Percentiles rank a stretch among this genome's conserved stretches.
phyloP scores from a whole-genome alignment of 1,140 invertebrate species.

The Lamellibrachia luymesi region DNA sequence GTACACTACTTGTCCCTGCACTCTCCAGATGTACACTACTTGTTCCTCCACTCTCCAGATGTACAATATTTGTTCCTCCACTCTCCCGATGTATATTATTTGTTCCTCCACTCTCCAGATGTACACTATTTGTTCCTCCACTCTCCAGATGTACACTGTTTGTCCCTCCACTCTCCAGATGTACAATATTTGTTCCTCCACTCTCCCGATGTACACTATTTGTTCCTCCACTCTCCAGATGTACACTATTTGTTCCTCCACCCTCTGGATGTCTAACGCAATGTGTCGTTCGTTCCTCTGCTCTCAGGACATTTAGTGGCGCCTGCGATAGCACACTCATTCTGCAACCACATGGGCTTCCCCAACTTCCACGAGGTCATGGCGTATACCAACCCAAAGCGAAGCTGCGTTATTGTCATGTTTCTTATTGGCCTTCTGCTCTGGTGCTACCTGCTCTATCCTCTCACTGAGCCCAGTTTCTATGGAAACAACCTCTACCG shows the following conservation, averaged over 20 bases:
- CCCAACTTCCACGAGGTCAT: slow-evolving; percentile 80
- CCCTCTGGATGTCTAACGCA: background rate
- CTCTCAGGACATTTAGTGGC: slow-evolving; percentile 79
- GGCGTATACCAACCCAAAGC: slow-evolving; percentile 65
- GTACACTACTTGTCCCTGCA: background rate
- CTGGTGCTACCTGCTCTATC: slow-evolving; percentile 76
- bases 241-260: background rate
- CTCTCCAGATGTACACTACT: background rate
- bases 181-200: background rate
- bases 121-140: background rate
- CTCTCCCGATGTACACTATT: background rate
- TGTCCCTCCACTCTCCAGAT: background rate
- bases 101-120: background rate
- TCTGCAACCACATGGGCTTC: slow-evolving; percentile 96
- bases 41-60: background rate
- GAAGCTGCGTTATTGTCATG: slow-evolving; percentile 65
- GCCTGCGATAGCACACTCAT: slow-evolving; percentile 85
- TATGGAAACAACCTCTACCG: slow-evolving; percentile 67
- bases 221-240: background rate
- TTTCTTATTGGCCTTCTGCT: slow-evolving; percentile 74
- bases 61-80: background rate
- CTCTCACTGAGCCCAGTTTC: slow-evolving; percentile 74
- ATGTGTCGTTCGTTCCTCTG: background rate
- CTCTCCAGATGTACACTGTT: background rate
- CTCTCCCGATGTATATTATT: background rate